phyloP scores from a whole-genome alignment of 2,797 vertebrate genomes.

The Hirundo rustica region DNA sequence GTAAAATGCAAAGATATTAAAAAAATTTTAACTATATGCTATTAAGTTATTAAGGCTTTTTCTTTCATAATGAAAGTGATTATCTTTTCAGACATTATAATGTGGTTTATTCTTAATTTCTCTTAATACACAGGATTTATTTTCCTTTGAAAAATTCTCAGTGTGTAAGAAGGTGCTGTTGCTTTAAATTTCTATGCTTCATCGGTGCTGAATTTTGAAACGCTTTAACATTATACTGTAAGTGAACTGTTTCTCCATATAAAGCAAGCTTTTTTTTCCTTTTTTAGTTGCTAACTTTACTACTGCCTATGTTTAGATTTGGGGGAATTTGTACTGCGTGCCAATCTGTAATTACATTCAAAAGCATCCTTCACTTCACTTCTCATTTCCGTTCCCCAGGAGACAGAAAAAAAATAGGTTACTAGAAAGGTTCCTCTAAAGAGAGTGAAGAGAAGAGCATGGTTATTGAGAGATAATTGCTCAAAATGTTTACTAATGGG shows the following conservation, averaged over 20 bases:
- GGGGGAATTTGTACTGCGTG: constrained; percentile 59
- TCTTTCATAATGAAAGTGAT: not conserved
- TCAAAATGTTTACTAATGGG: constrained; percentile 67
- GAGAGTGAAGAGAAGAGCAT: constrained; percentile 46
- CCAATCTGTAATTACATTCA: constrained; percentile 71
- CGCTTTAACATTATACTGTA: constrained; percentile 49
- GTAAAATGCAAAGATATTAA: not conserved
- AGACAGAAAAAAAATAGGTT: constrained; percentile 70
- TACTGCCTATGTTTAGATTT: constrained; percentile 69
- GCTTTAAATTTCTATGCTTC: constrained; percentile 63
- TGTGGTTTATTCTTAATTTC: constrained; percentile 8
- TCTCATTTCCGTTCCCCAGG: constrained; percentile 65
- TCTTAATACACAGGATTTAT: not conserved
- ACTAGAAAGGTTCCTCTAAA: constrained; percentile 63
- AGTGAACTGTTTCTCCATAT: constrained; percentile 60
- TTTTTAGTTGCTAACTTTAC: constrained; percentile 66
- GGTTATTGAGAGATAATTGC: constrained; percentile 66
- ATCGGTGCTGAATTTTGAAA: constrained; percentile 38
- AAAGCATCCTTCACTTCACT: constrained; percentile 64
- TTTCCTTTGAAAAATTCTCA: not conserved
- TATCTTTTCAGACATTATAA: not conserved
- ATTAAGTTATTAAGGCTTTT: not conserved
- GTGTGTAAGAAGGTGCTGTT: not conserved
- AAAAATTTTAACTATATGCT: not conserved
- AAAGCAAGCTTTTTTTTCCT: constrained; percentile 49